phyloP scores from a whole-genome alignment of 2,113 vertebrate species.

The Nannospalax galili region DNA sequence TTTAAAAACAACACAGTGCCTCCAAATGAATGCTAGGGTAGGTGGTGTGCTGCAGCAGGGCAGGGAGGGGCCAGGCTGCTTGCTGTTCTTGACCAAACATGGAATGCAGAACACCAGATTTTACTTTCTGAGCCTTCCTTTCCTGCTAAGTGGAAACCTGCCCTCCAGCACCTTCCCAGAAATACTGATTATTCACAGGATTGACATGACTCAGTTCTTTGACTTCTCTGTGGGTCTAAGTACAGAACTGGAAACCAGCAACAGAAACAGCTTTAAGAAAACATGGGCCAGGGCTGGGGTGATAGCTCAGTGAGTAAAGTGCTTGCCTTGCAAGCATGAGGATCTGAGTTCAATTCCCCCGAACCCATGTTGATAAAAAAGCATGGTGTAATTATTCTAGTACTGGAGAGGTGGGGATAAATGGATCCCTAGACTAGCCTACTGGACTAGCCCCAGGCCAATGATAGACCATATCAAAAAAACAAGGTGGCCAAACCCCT shows the following conservation, averaged over 20 bases:
- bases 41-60: neutral
- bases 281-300: neutral
- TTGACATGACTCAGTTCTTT: neutral
- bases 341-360: neutral
- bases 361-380: neutral
- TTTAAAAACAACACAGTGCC: neutral
- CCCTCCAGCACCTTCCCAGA: neutral
- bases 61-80: neutral
- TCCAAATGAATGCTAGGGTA: neutral
- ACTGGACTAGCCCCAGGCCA: neutral
- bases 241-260: neutral
- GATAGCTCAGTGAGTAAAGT: neutral
- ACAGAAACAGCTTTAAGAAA: neutral
- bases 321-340: neutral
- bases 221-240: neutral
- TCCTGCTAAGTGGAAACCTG: neutral
- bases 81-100: neutral
- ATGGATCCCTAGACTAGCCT: too few relatives aligned
- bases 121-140: conserved; percentile 13
- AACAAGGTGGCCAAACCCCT: neutral
- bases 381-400: neutral
- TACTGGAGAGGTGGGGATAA: neutral
- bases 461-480: neutral
- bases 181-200: conserved; percentile 3
- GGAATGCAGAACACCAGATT: neutral